Conservation (phyloP, 23 tunicate species). For the Oikopleura dioica region DNA sequence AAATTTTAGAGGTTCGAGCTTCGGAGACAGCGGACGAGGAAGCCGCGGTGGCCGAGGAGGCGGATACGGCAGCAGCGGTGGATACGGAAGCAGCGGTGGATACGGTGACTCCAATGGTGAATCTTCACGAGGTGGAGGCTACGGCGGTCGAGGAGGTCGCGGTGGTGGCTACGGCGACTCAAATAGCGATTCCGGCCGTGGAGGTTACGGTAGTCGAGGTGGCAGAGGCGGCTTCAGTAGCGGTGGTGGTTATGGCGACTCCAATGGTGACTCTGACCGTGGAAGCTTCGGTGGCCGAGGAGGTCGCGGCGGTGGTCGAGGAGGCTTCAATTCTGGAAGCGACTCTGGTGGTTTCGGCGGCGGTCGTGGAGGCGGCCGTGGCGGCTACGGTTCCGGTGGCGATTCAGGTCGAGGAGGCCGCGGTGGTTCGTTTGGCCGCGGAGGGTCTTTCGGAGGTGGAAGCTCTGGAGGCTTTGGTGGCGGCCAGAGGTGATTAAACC, state of each 20-base stretch:
- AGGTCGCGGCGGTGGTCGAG: neutral
- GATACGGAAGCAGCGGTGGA: too few species aligned
- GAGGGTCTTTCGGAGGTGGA: neutral
- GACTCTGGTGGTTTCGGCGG: slow-evolving; percentile 1
- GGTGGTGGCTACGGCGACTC: neutral
- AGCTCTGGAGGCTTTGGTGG: neutral
- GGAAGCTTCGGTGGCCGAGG: neutral
- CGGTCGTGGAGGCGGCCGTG: neutral
- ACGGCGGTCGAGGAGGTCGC: neutral
- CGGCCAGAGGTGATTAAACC: too few species aligned
- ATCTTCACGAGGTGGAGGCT: neutral
- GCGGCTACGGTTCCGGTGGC: neutral
- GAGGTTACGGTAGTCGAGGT: neutral
- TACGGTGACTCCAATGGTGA: neutral
- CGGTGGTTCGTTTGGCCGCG: neutral
- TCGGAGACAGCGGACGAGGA: too few species aligned
- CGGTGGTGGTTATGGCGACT: neutral
- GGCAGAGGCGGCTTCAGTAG: neutral
- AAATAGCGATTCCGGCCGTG: neutral
- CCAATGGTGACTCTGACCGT: neutral
- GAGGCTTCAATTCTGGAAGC: too few species aligned
- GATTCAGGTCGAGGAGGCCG: neutral
- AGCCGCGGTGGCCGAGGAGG: neutral
- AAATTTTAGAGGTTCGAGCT: too few species aligned
- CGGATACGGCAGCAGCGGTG: too few species aligned